Base-by-base conservation (phyloP, 2,113 vertebrate species). In the Pantherophis guttatus region DNA sequence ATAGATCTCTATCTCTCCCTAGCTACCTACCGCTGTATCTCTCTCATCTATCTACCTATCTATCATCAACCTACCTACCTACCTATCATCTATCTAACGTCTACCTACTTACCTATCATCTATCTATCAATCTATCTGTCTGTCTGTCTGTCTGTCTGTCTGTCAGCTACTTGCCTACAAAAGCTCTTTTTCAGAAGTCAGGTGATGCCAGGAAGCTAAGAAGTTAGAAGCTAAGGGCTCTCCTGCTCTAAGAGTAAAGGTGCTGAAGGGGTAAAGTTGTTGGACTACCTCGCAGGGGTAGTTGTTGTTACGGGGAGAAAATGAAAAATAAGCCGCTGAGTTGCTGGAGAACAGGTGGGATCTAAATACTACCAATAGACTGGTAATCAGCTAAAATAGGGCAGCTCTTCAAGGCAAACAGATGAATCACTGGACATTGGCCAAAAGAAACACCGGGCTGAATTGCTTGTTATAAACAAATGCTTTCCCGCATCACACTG, bases 171-270 rank as follows among this genome's bases (percentile, higher is more conserved):
- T 5, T 33, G 17, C 33, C 65, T 1, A 33, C 13, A 75, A 75
- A 75, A 15, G n/a, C 5, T 75, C 5, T 75, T 75, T 33, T 15
- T 6, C 13, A n/a, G 33, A n/a, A 75, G n/a, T 33, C n/a, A 75
- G n/a, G n/a, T 7, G 65, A 0, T 17, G 2, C 15, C 2, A n/a
- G 0, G n/a, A 33, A 75, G 5, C 0, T 70, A n/a, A n/a, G 1
- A 10, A n/a, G n/a, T n/a, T n/a, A n/a, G n/a, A n/a, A n/a, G n/a
- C 3, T 11, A 11, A 65, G 9, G 59, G 59, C 26, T 12, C 2
- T 33, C 65, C 29, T 33, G 29, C 5, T 75, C 13, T 75, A 7
- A 33, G 65, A 75, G n/a, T n/a, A n/a, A 75, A 33, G 6, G 70
- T 8, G 15, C 15, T 75, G 70, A 33, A 75, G n/a, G n/a, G 70